Evolutionary conservation across 2,797 vertebrate species (phyloP).

Genomic region (Myoxocephalus aenaeus): DNA sequence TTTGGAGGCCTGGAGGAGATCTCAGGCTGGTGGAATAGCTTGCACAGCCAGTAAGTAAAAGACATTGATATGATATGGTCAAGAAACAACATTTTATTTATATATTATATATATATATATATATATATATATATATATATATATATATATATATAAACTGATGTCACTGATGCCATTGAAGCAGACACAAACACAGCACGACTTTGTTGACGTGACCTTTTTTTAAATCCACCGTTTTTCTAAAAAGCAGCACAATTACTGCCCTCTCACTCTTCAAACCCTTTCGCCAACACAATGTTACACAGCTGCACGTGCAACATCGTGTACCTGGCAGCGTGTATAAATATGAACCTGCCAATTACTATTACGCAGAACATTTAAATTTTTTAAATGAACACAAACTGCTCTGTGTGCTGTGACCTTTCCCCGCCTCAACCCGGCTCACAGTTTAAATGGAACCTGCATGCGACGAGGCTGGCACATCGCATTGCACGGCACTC

Average conservation of each 20-base stretch:
- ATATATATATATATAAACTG: no score
- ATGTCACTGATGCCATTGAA: neutral
- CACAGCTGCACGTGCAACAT: neutral
- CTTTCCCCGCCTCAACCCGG: constrained; percentile 56
- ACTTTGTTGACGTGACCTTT: constrained; percentile 49
- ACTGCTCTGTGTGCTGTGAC: constrained; percentile 46
- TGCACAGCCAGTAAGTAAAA: neutral
- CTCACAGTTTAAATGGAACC: constrained; percentile 53
- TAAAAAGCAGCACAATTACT: constrained; percentile 33
- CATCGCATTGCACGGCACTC: constrained; percentile 32
- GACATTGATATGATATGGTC: no score
- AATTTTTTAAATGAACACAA: no score
- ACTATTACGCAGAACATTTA: no score
- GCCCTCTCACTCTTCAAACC: constrained; percentile 19
- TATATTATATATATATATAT: neutral
- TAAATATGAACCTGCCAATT: no score
- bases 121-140: neutral
- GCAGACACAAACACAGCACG: neutral
- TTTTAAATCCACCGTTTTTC: constrained; percentile 36
- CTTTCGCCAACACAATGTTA: constrained; percentile 6
- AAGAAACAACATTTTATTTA: neutral
- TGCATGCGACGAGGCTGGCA: constrained; percentile 32
- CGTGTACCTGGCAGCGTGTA: neutral
- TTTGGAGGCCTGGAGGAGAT: constrained; percentile 1
- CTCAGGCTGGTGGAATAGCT: neutral